Conservation (phyloP, 2,113 vertebrate genomes). For the Rattus rattus region DNA sequence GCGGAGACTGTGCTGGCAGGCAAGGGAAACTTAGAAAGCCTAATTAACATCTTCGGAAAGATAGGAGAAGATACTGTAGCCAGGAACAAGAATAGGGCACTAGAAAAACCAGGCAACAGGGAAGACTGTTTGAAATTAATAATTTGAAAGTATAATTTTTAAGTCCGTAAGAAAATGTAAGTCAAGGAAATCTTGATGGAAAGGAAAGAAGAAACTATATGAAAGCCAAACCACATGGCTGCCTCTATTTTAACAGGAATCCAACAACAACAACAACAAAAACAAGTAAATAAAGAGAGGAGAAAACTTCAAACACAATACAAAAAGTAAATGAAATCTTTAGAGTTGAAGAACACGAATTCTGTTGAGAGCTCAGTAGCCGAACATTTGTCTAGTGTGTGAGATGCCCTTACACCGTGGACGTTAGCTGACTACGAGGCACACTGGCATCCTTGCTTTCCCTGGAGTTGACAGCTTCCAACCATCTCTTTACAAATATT, state of each 20-base stretch:
- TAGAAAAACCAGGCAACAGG: background rate
- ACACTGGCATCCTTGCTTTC: no score
- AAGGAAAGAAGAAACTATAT: conserved; percentile 12
- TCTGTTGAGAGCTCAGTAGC: background rate
- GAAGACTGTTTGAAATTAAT: conserved; percentile 32
- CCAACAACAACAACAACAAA: background rate
- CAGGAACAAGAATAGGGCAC: background rate
- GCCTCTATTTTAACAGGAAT: conserved; percentile 21
- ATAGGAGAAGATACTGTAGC: background rate
- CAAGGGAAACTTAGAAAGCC: background rate
- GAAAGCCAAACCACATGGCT: background rate
- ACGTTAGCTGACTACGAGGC: no score
- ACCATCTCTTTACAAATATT: background rate
- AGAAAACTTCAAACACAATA: conserved; percentile 11
- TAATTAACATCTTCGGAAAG: background rate
- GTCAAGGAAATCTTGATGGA: conserved; percentile 28
- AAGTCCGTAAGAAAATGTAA: conserved; percentile 50
- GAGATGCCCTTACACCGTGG: background rate
- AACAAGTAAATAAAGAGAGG: conserved; percentile 39
- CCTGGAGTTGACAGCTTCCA: no score
- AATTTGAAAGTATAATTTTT: conserved; percentile 26
- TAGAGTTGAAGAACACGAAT: conserved; percentile 3
- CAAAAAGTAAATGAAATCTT: background rate
- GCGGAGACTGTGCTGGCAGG: background rate
- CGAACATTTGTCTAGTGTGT: background rate